Evolutionary conservation across 1,140 invertebrate species (phyloP).

Genomic region (Lepidurus apus): DNA sequence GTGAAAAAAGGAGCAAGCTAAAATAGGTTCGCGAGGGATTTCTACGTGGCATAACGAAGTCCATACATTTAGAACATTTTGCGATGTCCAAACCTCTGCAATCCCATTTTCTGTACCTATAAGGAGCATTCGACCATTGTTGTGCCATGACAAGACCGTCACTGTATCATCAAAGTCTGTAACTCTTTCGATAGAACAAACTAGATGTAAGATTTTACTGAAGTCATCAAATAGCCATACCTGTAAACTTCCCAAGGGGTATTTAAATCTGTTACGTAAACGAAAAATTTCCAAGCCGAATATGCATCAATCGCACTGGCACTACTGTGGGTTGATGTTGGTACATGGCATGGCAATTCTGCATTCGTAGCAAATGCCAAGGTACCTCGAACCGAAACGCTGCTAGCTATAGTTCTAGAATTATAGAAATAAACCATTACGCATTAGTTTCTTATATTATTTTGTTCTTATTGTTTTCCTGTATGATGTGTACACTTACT

Average conservation of each 20-base stretch:
- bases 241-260: conserved; percentile 73
- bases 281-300: conserved; percentile 61
- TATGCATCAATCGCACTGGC: background rate
- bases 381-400: background rate
- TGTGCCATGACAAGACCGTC: conserved; percentile 77
- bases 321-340: background rate
- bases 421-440: no score
- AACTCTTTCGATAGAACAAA: conserved; percentile 39
- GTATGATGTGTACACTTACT: background rate
- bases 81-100: conserved; percentile 68
- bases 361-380: background rate
- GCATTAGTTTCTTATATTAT: no score
- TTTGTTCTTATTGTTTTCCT: background rate
- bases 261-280: conserved; percentile 81
- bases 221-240: conserved; percentile 47
- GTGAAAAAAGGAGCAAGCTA: conserved; percentile 74
- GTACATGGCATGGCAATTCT: background rate
- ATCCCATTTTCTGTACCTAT: conserved; percentile 67
- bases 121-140: conserved; percentile 68
- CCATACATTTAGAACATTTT: conserved; percentile 79
- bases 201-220: background rate
- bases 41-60: conserved; percentile 42
- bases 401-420: background rate
- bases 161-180: conserved; percentile 53
- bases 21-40: conserved; percentile 70